Evolutionary conservation across 92 coral and sea anemone genomes (phyloP), one percentile per base, ranked within the genome.

Genomic region (Palythoa heliodiscus): DNA sequence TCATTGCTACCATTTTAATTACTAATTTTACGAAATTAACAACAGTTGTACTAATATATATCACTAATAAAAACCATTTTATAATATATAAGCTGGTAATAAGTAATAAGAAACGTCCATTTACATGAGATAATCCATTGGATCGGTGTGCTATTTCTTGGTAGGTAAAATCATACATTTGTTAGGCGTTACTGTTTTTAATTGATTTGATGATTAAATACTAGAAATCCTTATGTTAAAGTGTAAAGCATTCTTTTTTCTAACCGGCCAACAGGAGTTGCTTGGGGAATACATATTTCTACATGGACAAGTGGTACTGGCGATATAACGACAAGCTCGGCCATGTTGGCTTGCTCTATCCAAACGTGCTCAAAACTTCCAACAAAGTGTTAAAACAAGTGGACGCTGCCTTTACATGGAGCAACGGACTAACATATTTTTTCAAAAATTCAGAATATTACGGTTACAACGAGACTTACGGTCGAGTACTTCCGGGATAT

Each of bases 391-490:
- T 96, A 10, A 75, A 19, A 0, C 70, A 84, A 13, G 81, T 91
- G 0, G 93, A 96, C 43, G 97, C 92, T 0, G 97, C 89, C 16
- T 91, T 96, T 66, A 82, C 90, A 50, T 96, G 98, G 98, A 92
- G 94, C 61, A 73, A 55, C 61, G 57, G 82, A 4, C 12, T 66
- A 7, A 63, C 86, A 13, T 88, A 88, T 52, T 81, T 88, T 52
- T 88, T 88, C 78, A 88, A 82, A 55, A 83, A 77, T 13, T 57
- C 72, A 16, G 37, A 5, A 61, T 88, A 83, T 73, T 88, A 88
- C 57, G 57, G 86, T n/a, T 88, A 82, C 70, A 84, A 88, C 80
- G 83, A 66, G 38, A 83, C 82, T 74, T 47, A 70, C 69, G 75
- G 80, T 38, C 75, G 60, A 38, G 53, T 83, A 29, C 38, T 78